Conservation (phyloP, 2,888 invertebrate genomes). For the Acutogordius australiensis region DNA sequence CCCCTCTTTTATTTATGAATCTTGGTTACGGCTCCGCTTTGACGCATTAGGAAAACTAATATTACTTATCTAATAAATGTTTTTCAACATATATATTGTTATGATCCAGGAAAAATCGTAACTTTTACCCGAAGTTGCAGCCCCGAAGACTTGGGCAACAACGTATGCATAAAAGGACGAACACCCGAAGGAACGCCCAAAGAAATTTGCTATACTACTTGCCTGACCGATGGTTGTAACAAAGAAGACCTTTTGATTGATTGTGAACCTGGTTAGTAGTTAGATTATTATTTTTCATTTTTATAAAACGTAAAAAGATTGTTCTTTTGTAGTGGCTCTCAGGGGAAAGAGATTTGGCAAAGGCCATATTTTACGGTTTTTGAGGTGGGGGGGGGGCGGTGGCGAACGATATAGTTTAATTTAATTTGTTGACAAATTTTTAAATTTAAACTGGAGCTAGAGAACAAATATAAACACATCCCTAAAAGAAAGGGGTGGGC, state of each 20-base stretch:
- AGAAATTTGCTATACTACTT: slow-evolving; percentile 2
- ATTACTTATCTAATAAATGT: neutral
- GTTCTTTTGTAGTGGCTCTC: no score
- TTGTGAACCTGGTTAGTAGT: neutral
- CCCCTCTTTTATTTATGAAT: neutral
- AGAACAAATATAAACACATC: no score
- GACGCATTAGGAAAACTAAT: neutral
- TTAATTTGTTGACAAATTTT: no score
- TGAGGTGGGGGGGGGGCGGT: no score
- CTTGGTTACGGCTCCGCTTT: neutral
- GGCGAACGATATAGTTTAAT: no score
- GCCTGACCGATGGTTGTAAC: neutral
- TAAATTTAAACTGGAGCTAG: no score
- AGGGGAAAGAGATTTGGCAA: no score
- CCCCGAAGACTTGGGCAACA: neutral
- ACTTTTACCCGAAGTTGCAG: slow-evolving; percentile 9
- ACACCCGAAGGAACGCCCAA: neutral
- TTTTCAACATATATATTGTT: no score
- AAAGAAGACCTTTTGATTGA: neutral
- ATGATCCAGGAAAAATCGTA: neutral
- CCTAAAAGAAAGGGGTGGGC: no score
- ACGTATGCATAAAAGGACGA: neutral
- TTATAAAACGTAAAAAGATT: no score
- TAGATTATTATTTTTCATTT: no score
- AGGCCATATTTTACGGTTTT: no score